A percentile compares a stretch with the other conserved stretches of the same genome.
phyloP scores from a whole-genome alignment of 2,797 vertebrate genomes.

The Crenichthys baileyi region DNA sequence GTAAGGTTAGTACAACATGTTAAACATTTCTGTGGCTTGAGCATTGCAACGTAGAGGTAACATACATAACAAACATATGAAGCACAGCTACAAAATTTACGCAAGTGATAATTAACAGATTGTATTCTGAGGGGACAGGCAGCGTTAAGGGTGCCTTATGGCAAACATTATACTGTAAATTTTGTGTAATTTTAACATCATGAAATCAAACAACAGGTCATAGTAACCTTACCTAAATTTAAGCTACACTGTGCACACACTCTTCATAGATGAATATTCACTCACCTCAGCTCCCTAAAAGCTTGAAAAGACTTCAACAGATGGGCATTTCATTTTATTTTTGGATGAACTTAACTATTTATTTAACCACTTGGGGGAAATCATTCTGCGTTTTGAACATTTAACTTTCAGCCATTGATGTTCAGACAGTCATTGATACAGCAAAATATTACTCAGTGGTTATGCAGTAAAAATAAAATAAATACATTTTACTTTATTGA shows the following conservation, averaged over 20 bases:
- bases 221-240: not conserved
- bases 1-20: not conserved
- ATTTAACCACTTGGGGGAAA: not conserved
- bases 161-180: not conserved
- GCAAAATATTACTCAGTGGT: not conserved
- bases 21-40: not conserved
- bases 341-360: not conserved
- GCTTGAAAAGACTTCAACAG: not conserved
- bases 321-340: not conserved
- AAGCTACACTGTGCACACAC: not conserved
- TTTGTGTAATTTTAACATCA: conserved; percentile 3
- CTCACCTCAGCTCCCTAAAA: not conserved
- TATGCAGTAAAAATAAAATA: not conserved
- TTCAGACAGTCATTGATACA: not conserved
- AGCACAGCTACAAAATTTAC: not conserved
- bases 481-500: no score
- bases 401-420: not conserved
- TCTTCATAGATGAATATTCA: not conserved
- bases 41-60: not conserved
- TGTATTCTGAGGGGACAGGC: not conserved
- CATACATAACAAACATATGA: not conserved
- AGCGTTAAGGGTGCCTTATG: not conserved
- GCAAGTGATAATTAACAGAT: not conserved
- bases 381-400: not conserved
- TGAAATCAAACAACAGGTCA: conserved; percentile 23